Evolutionary conservation across 1,140 invertebrate genomes (phyloP), one percentile per base, ranked within the genome.

Genomic region (Kradibia gibbosae): DNA sequence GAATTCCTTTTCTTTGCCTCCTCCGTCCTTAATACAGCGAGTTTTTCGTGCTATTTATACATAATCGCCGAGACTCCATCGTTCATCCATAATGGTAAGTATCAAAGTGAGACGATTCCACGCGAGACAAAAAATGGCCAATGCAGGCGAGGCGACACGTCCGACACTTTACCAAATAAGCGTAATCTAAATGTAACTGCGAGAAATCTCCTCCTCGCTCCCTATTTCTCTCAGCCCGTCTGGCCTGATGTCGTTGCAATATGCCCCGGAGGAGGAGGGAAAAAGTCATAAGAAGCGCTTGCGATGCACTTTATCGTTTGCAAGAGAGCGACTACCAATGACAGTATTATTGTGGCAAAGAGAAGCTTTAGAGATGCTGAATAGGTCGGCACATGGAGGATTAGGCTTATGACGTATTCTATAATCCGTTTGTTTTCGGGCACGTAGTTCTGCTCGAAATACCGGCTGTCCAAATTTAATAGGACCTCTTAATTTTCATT

Each of bases 341-440:
- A 82, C 76, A 79, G 81, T 13, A 78, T 81, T 81, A 81, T 77
- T 62, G 72, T 72, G 20, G 48, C 45, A 31, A 22, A 57, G 8
- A 53, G n/a, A 4, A 10, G 28, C 10, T 1, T 25, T 1, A 17
- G 22, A 34, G 31, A 75, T 4, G 11, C 3, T 17, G 42, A 1
- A 73, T 73, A 53, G 8, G 1, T 7, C 28, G 25, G 20, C 31
- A 4, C 8, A 34, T 31, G 25, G 15, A 62, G 45, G 22, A 50
- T 67, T 31, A 42, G 17, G 34, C 31, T 36, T 80, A 62, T 80
- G 71, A 80, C 42, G 71, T 31, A 22, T 73, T 57, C 17, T 17
- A 7, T 75, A 77, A 81, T 81, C 65, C 65, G 62, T 77, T 71
- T 81, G 74, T 81, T 81, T 81, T 57, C 50, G 13, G 1, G 8